A percentile compares a stretch with the other conserved stretches of the same genome.
Evolutionary conservation across 2,888 invertebrate genomes (phyloP).

Genomic region (Hoplodrina ambigua): DNA sequence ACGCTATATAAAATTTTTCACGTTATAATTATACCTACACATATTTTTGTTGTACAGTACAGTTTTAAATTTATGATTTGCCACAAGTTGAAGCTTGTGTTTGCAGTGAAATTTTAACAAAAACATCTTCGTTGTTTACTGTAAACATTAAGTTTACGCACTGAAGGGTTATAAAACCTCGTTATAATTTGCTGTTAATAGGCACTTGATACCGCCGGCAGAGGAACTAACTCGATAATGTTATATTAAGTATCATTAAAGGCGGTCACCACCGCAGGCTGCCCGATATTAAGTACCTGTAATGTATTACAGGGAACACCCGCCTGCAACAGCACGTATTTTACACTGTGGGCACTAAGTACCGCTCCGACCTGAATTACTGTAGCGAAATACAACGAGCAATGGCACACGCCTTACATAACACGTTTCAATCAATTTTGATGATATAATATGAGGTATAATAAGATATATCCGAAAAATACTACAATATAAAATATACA

Average conservation of each 20-base stretch:
- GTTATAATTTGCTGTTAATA: conserved; percentile 20
- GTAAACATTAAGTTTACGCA: conserved; percentile 2
- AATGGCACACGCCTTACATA: not conserved
- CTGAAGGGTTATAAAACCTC: conserved; percentile 2
- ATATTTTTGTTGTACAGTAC: conserved; percentile 2
- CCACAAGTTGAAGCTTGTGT: not conserved
- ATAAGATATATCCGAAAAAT: too few species aligned
- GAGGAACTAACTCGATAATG: conserved; percentile 24
- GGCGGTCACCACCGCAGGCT: not conserved
- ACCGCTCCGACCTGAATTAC: not conserved
- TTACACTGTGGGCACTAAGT: not conserved
- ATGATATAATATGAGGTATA: not conserved
- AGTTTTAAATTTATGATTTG: conserved; percentile 12
- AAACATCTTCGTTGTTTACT: conserved; percentile 16
- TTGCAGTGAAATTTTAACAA: not conserved
- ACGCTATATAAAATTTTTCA: not conserved
- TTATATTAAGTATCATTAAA: conserved; percentile 30
- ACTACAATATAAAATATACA: not conserved
- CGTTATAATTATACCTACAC: not conserved
- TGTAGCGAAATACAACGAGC: not conserved
- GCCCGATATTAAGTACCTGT: conserved; percentile 14
- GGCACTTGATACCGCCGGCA: conserved; percentile 13
- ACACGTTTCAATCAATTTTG: not conserved
- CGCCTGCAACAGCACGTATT: conserved; percentile 8
- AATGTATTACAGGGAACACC: conserved; percentile 8